A percentile compares a stretch with the other conserved stretches of the same genome.
These are phyloP conservation scores for Coptotermes formosanus DNA, from an alignment of 1,140 invertebrate species.

Conservation along the genomic window DNA sequence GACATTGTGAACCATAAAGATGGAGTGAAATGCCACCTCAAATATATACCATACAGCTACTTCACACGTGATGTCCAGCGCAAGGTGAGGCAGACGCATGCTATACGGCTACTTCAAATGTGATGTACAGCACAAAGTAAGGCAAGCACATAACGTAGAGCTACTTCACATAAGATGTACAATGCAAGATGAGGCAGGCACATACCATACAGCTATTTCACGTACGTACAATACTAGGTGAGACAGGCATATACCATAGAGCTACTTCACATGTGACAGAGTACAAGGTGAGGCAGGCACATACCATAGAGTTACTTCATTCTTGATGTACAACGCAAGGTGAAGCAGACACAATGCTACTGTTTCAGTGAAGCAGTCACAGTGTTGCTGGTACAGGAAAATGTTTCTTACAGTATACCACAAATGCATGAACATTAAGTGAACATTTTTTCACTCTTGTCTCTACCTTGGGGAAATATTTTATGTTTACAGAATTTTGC, in stretches of 20 bases:
- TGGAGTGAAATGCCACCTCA: constrained; percentile 92
- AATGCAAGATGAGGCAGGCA: constrained; percentile 61
- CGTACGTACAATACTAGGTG: constrained; percentile 81
- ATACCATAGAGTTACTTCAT: constrained; percentile 98
- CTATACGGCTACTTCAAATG: constrained; percentile 98
- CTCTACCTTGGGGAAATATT: too few species aligned
- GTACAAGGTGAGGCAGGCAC: constrained; percentile 55
- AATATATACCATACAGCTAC: constrained; percentile 96
- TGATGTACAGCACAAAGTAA: constrained; percentile 78
- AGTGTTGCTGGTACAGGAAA: too few species aligned
- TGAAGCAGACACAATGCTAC: constrained; percentile 37
- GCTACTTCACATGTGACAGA: constrained; percentile 97
- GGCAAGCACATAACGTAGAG: constrained; percentile 54
- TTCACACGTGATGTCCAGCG: constrained; percentile 92
- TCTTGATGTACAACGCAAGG: constrained; percentile 81
- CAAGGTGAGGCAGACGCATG: constrained; percentile 59
- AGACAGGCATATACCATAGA: constrained; percentile 77
- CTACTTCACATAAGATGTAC: constrained; percentile 94
- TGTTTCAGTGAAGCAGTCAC: too few species aligned
- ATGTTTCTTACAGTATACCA: too few species aligned
- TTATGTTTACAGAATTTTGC: too few species aligned
- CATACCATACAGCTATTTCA: constrained; percentile 97
- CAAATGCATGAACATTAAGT: too few species aligned
- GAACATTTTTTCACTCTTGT: too few species aligned
- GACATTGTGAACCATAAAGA: constrained; percentile 87